Evolutionary conservation across 2,113 vertebrate species (phyloP).

Genomic region (Edolisoma coerulescens): DNA sequence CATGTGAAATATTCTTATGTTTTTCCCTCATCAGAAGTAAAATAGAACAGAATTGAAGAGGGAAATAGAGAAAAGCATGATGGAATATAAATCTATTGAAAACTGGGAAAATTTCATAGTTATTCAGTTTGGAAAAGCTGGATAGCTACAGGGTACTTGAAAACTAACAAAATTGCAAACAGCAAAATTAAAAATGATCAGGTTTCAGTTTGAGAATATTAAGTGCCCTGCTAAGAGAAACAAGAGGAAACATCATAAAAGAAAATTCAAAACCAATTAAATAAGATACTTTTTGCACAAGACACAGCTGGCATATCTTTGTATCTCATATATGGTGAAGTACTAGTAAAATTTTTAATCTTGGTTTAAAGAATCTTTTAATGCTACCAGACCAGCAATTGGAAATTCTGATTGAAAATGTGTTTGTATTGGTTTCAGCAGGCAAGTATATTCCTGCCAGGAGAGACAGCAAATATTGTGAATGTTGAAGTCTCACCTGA

Average conservation of each 20-base stretch:
- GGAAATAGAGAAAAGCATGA: neutral
- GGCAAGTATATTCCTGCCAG: neutral
- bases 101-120: neutral
- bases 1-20: neutral
- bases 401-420: neutral
- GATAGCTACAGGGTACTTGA: neutral
- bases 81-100: neutral
- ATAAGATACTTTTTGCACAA: neutral
- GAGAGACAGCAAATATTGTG: neutral
- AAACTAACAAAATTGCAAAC: neutral
- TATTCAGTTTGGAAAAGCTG: neutral
- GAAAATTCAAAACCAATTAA: neutral
- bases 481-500: neutral
- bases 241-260: neutral
- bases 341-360: neutral
- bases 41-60: neutral
- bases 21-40: neutral
- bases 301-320: neutral
- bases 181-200: neutral
- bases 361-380: neutral
- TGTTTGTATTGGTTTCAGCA: neutral
- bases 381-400: neutral
- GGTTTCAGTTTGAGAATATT: neutral
- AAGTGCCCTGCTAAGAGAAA: neutral
- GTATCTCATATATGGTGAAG: neutral